phyloP scores from a whole-genome alignment of 2,888 invertebrate species.

The Drosophila colorata region DNA sequence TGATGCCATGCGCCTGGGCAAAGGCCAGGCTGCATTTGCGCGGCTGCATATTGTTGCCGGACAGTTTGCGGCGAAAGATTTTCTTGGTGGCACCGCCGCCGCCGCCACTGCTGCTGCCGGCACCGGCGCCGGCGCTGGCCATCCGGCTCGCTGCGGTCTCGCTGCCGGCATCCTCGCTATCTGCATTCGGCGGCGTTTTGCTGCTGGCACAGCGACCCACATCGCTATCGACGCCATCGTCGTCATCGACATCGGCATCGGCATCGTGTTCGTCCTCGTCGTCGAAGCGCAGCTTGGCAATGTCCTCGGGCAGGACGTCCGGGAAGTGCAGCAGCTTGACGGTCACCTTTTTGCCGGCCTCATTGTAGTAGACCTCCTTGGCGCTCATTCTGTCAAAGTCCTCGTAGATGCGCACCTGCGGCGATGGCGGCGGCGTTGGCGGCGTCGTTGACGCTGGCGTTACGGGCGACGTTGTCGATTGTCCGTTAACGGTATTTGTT shows the following conservation, averaged over 20 bases:
- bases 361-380: slow-evolving; percentile 85
- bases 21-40: slow-evolving; percentile 84
- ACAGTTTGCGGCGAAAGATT: slow-evolving; percentile 82
- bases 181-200: slow-evolving; percentile 26
- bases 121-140: slow-evolving; percentile 16
- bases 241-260: slow-evolving; percentile 48
- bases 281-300: slow-evolving; percentile 82
- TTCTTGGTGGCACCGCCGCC: slow-evolving; percentile 65
- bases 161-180: slow-evolving; percentile 47
- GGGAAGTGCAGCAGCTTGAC: slow-evolving; percentile 84
- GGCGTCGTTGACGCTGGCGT: slow-evolving; percentile 36
- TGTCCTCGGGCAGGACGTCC: slow-evolving; percentile 84
- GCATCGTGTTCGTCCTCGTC: slow-evolving; percentile 58
- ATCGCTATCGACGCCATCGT: slow-evolving; percentile 39
- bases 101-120: slow-evolving; percentile 3
- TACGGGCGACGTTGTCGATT: background rate
- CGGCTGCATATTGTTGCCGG: slow-evolving; percentile 79
- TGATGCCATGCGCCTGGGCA: slow-evolving; percentile 84
- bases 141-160: slow-evolving; percentile 16
- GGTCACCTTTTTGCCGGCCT: slow-evolving; percentile 84
- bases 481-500: background rate
- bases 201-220: slow-evolving; percentile 6
- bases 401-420: slow-evolving; percentile 84
- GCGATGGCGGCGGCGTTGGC: slow-evolving; percentile 67
- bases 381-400: slow-evolving; percentile 86